Percentiles rank a stretch among this genome's conserved stretches.
Conservation (phyloP, 1,140 invertebrate genomes). For the Zaprionus tsacasi region DNA sequence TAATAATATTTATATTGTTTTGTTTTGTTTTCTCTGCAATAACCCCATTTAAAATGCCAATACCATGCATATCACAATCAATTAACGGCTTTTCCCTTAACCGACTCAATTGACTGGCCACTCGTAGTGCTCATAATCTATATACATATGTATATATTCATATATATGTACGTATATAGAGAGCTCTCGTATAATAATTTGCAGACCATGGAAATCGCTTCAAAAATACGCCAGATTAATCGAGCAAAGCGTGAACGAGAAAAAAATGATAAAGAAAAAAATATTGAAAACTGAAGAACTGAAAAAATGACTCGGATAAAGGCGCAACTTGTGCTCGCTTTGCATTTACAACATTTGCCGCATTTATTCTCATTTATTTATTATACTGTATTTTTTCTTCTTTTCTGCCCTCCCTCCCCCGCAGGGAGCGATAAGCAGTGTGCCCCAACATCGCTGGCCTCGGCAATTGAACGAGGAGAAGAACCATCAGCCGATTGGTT, state of each 20-base stretch:
- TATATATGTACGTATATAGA: constrained; percentile 1
- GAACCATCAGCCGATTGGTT: neutral
- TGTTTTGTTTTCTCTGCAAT: no score
- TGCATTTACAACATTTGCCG: constrained; percentile 45
- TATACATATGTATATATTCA: neutral
- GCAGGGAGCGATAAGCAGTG: constrained; percentile 29
- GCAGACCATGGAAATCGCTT: constrained; percentile 17
- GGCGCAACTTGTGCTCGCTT: constrained; percentile 33
- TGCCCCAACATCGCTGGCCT: constrained; percentile 31
- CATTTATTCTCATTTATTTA: constrained; percentile 64
- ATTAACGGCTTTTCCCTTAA: constrained; percentile 30
- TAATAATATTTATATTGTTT: neutral
- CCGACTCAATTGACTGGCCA: neutral
- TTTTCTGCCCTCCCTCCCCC: neutral
- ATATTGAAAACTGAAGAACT: constrained; percentile 24
- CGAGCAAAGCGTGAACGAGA: neutral
- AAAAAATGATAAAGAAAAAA: neutral
- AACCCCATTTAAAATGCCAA: no score
- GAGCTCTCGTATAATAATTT: constrained; percentile 25
- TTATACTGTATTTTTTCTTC: constrained; percentile 16
- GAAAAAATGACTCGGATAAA: constrained; percentile 58
- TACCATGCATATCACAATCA: constrained; percentile 31
- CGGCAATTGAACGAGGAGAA: neutral
- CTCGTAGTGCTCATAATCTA: neutral
- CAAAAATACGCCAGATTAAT: constrained; percentile 31